Percentiles rank a stretch among this genome's conserved stretches.
Evolutionary conservation across 2,113 vertebrate species (phyloP).

Genomic region (Oriolus oriolus): DNA sequence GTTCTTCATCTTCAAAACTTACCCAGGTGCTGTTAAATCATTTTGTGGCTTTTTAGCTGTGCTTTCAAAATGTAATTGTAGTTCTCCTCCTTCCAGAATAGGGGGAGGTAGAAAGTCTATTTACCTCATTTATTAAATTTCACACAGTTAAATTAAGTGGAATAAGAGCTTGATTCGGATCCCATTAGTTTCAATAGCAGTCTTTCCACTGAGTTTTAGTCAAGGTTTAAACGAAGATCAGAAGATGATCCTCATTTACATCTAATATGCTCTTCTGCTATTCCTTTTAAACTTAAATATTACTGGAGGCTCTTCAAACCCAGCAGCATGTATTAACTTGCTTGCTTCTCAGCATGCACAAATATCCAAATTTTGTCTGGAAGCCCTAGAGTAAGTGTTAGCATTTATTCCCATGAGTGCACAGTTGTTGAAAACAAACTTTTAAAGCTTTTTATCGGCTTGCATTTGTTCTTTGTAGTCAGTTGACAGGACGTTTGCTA

Average conservation of each 20-base stretch:
- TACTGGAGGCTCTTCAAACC: constrained; percentile 23
- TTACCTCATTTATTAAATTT: not conserved
- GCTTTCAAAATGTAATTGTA: constrained; percentile 38
- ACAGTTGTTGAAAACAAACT: not conserved
- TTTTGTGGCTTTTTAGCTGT: constrained; percentile 36
- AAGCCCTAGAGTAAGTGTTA: not conserved
- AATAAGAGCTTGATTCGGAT: constrained; percentile 9
- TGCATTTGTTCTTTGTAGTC: not conserved
- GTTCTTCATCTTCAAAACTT: constrained; percentile 34
- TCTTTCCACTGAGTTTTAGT: constrained; percentile 1
- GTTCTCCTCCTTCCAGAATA: not conserved
- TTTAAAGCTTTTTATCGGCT: not conserved
- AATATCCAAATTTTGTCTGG: not conserved
- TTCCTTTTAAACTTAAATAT: constrained; percentile 13
- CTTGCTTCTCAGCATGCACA: not conserved
- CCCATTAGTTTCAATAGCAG: not conserved
- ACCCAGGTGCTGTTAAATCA: constrained; percentile 25
- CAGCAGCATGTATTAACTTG: not conserved
- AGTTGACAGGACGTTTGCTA: not conserved
- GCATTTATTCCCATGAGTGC: not conserved
- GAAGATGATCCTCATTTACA: constrained; percentile 26
- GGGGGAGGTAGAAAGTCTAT: not conserved
- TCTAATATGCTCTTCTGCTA: constrained; percentile 11
- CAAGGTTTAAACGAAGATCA: constrained; percentile 18
- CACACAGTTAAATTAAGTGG: constrained; percentile 10